Base-by-base conservation (phyloP, 1,140 invertebrate genomes). In the Trichogramma pretiosum region DNA sequence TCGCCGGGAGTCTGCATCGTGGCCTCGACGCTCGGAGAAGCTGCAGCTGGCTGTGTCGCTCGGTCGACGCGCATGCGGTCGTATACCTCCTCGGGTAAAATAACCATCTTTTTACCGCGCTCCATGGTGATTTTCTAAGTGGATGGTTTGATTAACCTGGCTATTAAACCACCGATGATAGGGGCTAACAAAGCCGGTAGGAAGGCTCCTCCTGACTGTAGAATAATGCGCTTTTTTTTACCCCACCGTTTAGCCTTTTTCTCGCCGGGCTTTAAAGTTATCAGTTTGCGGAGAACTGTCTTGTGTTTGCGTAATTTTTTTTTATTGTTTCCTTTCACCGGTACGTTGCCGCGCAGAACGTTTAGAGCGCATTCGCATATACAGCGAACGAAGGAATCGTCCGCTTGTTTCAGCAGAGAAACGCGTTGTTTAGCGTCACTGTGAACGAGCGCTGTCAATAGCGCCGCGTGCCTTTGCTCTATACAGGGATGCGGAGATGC, bases 321-420 rank as follows among this genome's bases (percentile, higher is more conserved):
- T 11, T 28, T 28, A 11, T 28, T 5, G 5, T 7, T 7, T 7
- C 11, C 5, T 28, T 28, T 11, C 5, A 28, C 5, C 5, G 5
- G 5, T 5, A 55, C 22, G 11, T 48, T 45, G 0, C 42, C 53
- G 2, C 36, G 23, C 1, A 58, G 23, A 3, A 42, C 43, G 36
- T 58, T 58, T 11, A 56, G 43, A 2, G 42, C 55, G 38, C 54
- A 58, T 34, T 56, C 50, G 26, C 54, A 56, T 16, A 56, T 53
- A 50, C 47, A 56, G 13, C 49, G 41, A 7, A 58, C 32, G 1
- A 54, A 17, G 2, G 22, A 9, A 14, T 32, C 24, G 30, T 58
- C 52, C 0, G 57, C 49, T 4, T 39, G 14, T 8, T 35, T 46
- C 13, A 58, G 26, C 16, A 56, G 24, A 11, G 36, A 10, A 18